phyloP scores from a whole-genome alignment of 2,888 invertebrate species.

The Lepetodrilus schrolli region DNA sequence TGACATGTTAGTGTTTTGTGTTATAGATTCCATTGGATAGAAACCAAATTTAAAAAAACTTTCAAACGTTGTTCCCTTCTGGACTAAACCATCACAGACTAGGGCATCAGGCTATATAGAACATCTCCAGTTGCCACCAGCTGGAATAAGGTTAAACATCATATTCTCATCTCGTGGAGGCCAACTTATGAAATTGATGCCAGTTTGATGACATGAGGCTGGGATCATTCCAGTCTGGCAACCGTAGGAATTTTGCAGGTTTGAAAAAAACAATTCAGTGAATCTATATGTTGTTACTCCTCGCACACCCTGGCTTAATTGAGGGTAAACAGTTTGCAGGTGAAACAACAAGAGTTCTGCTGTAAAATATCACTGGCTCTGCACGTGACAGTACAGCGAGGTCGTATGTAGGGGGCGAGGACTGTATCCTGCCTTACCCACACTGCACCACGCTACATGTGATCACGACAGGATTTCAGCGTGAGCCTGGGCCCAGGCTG shows the following conservation, averaged over 20 bases:
- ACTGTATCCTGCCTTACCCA: background rate
- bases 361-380: background rate
- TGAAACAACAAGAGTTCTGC: constrained; percentile 32
- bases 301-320: constrained; percentile 20
- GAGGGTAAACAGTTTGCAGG: constrained; percentile 32
- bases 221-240: background rate
- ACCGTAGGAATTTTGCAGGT: background rate
- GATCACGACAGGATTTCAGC: too few species aligned
- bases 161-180: too few species aligned
- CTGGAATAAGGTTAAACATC: too few species aligned
- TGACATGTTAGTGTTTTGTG: too few species aligned
- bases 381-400: background rate
- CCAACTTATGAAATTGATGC: background rate
- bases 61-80: background rate
- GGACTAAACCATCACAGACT: too few species aligned
- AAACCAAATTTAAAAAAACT: too few species aligned
- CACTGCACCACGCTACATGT: too few species aligned
- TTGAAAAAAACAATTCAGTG: constrained; percentile 17
- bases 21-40: too few species aligned
- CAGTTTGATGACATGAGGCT: background rate
- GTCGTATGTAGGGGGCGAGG: background rate
- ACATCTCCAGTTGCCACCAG: too few species aligned
- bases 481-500: background rate
- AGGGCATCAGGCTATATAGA: too few species aligned
- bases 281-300: constrained; percentile 13